These are phyloP conservation scores for Arctopsyche grandis DNA, from an alignment of 1,140 invertebrate genomes.

Conservation along the genomic window DNA sequence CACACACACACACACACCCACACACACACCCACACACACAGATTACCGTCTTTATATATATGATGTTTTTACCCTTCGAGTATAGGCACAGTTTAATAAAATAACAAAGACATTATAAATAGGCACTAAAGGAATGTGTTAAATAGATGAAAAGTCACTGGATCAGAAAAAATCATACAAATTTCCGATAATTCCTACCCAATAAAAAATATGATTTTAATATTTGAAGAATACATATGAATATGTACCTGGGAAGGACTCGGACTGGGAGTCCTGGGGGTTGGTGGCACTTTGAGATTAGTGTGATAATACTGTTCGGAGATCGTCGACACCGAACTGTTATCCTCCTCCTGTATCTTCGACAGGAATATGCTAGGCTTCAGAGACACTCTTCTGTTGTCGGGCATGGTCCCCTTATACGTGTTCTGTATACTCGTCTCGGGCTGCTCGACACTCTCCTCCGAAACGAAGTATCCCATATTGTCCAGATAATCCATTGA, in stretches of 20 bases:
- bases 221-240: background rate
- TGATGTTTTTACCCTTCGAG: too few species aligned
- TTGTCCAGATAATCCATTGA: conserved; percentile 40
- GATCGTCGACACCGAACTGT: conserved; percentile 9
- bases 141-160: too few species aligned
- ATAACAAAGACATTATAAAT: too few species aligned
- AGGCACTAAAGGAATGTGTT: too few species aligned
- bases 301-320: conserved; percentile 26
- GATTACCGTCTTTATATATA: too few species aligned
- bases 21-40: too few species aligned
- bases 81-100: too few species aligned
- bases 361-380: conserved; percentile 44
- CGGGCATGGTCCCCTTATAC: conserved; percentile 48
- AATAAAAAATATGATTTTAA: background rate
- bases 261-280: background rate
- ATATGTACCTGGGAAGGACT: conserved; percentile 14
- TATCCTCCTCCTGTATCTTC: conserved; percentile 50
- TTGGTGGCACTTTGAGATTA: background rate
- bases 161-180: too few species aligned
- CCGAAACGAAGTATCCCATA: conserved; percentile 47
- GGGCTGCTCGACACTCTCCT: conserved; percentile 10
- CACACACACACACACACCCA: too few species aligned
- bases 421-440: conserved; percentile 23
- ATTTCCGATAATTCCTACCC: too few species aligned
- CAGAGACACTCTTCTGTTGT: conserved; percentile 49